Evolutionary conservation across 2,888 invertebrate species (phyloP).

Genomic region (Ophion obscuratus): DNA sequence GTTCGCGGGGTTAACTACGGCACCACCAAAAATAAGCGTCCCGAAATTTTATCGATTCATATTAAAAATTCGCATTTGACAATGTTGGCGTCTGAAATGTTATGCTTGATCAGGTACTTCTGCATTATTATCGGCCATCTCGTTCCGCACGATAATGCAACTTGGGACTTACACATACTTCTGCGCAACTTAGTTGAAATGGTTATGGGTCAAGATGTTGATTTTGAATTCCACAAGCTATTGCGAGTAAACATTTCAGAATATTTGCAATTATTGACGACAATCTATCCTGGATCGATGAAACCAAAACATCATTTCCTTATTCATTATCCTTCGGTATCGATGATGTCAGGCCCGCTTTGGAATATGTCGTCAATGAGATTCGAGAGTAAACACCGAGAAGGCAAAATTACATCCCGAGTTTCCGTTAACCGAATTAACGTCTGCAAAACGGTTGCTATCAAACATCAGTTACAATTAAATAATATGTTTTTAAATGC

Average conservation of each 20-base stretch:
- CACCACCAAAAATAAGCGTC: slow-evolving; percentile 45
- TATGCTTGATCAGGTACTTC: slow-evolving; percentile 1
- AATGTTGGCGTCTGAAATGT: slow-evolving; percentile 31
- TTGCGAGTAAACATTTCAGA: slow-evolving; percentile 48
- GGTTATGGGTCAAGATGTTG: slow-evolving; percentile 29
- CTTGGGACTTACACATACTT: slow-evolving; percentile 50
- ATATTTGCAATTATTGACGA: slow-evolving; percentile 23
- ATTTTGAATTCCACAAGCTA: slow-evolving; percentile 23
- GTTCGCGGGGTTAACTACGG: too few species aligned
- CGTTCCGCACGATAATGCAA: slow-evolving; percentile 47
- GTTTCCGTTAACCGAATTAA: slow-evolving; percentile 50
- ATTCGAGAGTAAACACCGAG: slow-evolving; percentile 62
- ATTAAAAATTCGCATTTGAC: slow-evolving; percentile 7
- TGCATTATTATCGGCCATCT: slow-evolving; percentile 5
- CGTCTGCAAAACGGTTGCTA: slow-evolving; percentile 50
- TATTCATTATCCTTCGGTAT: slow-evolving; percentile 59
- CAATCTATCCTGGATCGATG: slow-evolving; percentile 49
- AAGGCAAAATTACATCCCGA: slow-evolving; percentile 43
- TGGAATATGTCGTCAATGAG: slow-evolving; percentile 58
- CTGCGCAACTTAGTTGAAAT: slow-evolving; percentile 55
- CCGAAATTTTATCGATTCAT: slow-evolving; percentile 30
- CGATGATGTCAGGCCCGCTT: slow-evolving; percentile 28
- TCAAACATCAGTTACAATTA: slow-evolving; percentile 54
- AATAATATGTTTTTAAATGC: slow-evolving; percentile 45
- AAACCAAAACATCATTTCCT: slow-evolving; percentile 69